Evolutionary conservation across 1,140 invertebrate species (phyloP).

Genomic region (Tachypleus tridentatus): DNA sequence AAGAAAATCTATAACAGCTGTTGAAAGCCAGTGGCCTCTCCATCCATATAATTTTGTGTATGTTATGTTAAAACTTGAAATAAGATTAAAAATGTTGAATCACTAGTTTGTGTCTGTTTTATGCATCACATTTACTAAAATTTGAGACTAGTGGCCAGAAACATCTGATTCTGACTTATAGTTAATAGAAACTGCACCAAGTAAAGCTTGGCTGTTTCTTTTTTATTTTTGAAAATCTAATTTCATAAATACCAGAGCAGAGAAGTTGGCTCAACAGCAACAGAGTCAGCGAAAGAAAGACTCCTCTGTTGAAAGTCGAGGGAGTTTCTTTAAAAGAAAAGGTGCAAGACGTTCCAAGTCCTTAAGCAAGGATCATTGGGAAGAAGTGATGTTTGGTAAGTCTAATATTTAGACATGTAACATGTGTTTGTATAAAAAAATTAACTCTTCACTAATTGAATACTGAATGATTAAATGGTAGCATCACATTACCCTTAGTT

Average conservation of each 20-base stretch:
- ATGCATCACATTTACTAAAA: no score
- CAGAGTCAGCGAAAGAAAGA: slow-evolving; percentile 68
- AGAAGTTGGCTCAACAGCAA: slow-evolving; percentile 77
- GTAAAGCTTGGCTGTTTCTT: not conserved
- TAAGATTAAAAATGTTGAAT: no score
- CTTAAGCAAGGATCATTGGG: slow-evolving; percentile 88
- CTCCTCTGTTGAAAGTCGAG: slow-evolving; percentile 38
- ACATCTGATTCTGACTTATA: no score
- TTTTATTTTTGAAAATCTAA: not conserved
- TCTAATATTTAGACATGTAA: not conserved
- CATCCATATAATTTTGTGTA: no score
- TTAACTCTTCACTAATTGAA: no score
- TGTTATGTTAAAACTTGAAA: no score
- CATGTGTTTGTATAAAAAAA: no score
- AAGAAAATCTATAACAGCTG: no score
- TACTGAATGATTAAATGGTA: not conserved
- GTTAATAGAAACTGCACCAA: no score
- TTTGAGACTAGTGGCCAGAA: no score
- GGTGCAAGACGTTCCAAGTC: slow-evolving; percentile 82
- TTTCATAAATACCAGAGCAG: slow-evolving; percentile 44
- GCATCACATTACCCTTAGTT: not conserved
- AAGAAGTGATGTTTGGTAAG: slow-evolving; percentile 73
- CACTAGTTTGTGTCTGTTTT: no score
- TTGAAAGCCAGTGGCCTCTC: no score
- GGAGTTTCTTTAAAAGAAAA: slow-evolving; percentile 68